Base-by-base conservation (phyloP, 1,140 invertebrate species). In the Formica selysi region DNA sequence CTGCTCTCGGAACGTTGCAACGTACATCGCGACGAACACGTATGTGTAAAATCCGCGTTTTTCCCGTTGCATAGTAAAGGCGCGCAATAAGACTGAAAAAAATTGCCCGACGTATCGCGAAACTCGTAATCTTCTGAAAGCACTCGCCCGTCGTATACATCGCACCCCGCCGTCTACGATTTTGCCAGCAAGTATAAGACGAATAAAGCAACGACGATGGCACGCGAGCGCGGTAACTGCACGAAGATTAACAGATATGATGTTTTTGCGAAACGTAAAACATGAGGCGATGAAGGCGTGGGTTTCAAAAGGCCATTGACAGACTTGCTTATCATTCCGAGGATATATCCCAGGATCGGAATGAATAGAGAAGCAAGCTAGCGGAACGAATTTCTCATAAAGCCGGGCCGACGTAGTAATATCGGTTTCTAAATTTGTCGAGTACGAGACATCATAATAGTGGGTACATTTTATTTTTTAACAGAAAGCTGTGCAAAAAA, bases 101-200 rank as follows among this genome's bases (percentile, higher is more conserved):
- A 59, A 13, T 61, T 59, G n/a, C 5, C 16, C 59, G 74, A 41
- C 26, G 16, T 61, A 29, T 62, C 26, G 19, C 26, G 41, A 16
- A 48, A 62, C 36, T 62, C 74, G 74, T 76, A 62, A 78, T 78
- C 59, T 29, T 78, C n/a, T 62, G 57, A 76, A 62, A 76, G 57
- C 57, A 64, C 16, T 78, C 41, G 73, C 2, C 22, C n/a, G 36
- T 38, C 51, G 51, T 59, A 38, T 59, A 74, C 32, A 38, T 74
- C 51, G 51, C 51, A 41, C 36, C 19, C 36, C n/a, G 32, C 8
- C 71, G 32, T 65, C 59, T 26, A 44, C 38, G 26, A 78, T 64
- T 44, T 78, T 41, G 11, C 13, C 11, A 26, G 59, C 29, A 76
- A 76, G 54, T n/a, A 32, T 26, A 76, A 64, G 38, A 19, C 59